Evolutionary conservation across 2,113 vertebrate species (phyloP).

Genomic region (Pardalotus punctatus): DNA sequence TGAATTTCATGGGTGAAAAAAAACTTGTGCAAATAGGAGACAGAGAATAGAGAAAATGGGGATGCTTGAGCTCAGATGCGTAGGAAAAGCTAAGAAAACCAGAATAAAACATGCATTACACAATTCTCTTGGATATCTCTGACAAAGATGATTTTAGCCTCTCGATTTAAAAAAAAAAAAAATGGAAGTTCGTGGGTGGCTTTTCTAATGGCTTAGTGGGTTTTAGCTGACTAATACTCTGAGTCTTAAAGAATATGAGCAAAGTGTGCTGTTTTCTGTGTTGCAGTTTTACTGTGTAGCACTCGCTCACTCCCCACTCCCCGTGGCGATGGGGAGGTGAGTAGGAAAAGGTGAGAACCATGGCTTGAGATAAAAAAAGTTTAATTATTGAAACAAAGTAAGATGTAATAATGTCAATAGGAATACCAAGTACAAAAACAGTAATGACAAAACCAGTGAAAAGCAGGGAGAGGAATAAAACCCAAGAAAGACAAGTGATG

Average conservation of each 20-base stretch:
- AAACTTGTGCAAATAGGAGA: background rate
- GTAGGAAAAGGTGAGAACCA: background rate
- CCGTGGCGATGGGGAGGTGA: background rate
- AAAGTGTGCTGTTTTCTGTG: background rate
- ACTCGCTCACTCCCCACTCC: background rate
- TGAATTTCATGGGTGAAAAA: slow-evolving; percentile 11
- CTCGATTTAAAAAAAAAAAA: background rate
- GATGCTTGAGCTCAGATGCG: background rate
- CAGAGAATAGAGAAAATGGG: background rate
- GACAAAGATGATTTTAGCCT: background rate
- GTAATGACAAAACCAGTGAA: background rate
- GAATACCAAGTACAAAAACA: background rate
- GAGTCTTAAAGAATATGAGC: background rate
- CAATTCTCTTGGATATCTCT: background rate
- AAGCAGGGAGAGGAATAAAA: background rate
- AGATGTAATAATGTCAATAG: background rate
- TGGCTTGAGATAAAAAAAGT: background rate
- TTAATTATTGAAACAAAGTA: background rate
- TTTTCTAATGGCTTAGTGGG: slow-evolving; percentile 41
- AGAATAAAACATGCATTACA: background rate
- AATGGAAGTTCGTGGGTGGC: slow-evolving; percentile 33
- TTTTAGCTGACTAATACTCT: slow-evolving; percentile 56
- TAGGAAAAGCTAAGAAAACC: background rate
- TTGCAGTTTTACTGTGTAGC: background rate
- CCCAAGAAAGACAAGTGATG: background rate